Evolutionary conservation across 2,888 invertebrate species (phyloP), one percentile per base, ranked within the genome.

Genomic region (Drosophila monieri): DNA sequence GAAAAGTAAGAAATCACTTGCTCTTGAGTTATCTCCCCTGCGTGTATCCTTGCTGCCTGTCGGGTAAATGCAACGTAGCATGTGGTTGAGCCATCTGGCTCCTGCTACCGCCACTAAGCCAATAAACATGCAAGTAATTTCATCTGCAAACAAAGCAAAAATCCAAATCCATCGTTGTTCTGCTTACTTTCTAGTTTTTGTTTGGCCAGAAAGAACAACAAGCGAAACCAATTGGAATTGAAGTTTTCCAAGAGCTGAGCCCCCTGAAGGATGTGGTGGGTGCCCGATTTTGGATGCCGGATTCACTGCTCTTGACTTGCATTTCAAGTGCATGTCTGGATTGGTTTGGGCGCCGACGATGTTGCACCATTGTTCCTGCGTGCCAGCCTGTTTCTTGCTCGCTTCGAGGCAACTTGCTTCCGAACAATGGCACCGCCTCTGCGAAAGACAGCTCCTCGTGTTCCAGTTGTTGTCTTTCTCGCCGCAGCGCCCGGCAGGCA

Each of bases 401-500:
- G 46, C 39, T 23, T 53, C 46, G 30, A 61, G 54, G 39, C 15
- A 41, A 18, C 46, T 51, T 54, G 10, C 18, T 57, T 56, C 64
- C 41, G 53, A 78, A 80, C 83, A 80, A 80, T 77, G 75, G 69
- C 75, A 64, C 56, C 67, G 66, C 66, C 78, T 41, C 39, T 84
- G 81, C 79, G 74, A 66, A 79, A 77, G 84, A 79, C 74, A 79
- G 80, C 80, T 58, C 65, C 66, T 77, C 76, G 73, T 67, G 59
- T 62, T 62, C 58, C 61, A 47, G 54, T 54, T 73, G 46, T 43
- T 65, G 46, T 58, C 64, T 55, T 54, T 44, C 44, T 43, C 43
- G 43, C 41, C 53, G 56, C 60, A 64, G 52, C 23, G 25, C 43
- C 57, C 56, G 41, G 43, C 35, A 43, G 66, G 41, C 59, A 30